Evolutionary conservation across 53 echinoderm and acorn worm genomes (phyloP).

Genomic region (Stichopus horrens): DNA sequence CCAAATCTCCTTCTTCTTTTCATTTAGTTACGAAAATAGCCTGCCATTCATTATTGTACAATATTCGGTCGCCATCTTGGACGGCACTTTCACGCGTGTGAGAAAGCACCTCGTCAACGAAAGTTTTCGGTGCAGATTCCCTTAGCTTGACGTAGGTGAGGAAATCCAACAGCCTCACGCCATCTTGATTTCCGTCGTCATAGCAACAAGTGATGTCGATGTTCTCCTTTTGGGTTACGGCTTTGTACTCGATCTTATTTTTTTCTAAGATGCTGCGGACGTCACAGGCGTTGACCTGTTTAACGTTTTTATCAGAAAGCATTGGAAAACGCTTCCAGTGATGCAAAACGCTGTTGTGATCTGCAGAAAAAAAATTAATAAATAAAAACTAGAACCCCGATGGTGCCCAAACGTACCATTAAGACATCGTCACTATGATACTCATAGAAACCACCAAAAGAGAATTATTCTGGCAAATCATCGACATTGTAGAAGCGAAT

Average conservation of each 20-base stretch:
- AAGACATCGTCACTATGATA: no score
- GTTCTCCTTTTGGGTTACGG: background rate
- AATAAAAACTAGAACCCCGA: no score
- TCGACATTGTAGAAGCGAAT: no score
- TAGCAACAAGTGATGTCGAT: constrained; percentile 46
- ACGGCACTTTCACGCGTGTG: constrained; percentile 30
- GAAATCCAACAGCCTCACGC: constrained; percentile 34
- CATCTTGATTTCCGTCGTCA: constrained; percentile 36
- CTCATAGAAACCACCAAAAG: no score
- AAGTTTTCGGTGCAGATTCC: constrained; percentile 6
- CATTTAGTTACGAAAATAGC: constrained; percentile 38
- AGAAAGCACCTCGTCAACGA: constrained; percentile 24
- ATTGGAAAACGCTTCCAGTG: constrained; percentile 17
- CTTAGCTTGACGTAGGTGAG: constrained; percentile 1
- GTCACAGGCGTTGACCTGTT: background rate
- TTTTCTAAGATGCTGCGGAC: background rate
- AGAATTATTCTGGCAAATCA: no score
- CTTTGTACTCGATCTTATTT: constrained; percentile 13
- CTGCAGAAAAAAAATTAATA: background rate
- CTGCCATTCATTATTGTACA: constrained; percentile 47
- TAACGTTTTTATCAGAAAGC: background rate
- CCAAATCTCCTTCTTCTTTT: background rate
- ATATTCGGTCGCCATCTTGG: constrained; percentile 30
- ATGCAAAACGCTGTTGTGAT: constrained; percentile 10
- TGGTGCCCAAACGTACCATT: no score